phyloP scores from a whole-genome alignment of 2,113 vertebrate species.

The Carassius carassius region DNA sequence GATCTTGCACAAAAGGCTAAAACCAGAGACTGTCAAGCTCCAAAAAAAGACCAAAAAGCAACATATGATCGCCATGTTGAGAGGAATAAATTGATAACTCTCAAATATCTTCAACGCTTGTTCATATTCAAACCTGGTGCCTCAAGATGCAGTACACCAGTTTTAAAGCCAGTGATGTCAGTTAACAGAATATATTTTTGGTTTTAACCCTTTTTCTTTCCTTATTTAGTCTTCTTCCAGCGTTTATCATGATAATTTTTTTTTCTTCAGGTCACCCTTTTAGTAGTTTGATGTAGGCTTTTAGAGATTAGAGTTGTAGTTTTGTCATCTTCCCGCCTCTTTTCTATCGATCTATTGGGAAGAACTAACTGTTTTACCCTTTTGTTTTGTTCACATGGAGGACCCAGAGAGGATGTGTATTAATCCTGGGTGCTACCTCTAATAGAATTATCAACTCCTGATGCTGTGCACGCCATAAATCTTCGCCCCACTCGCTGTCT shows the following conservation, averaged over 20 bases:
- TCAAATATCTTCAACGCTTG: background rate
- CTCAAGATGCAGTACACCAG: background rate
- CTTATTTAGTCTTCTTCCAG: background rate
- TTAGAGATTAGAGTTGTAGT: slow-evolving; percentile 33
- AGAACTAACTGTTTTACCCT: slow-evolving; percentile 29
- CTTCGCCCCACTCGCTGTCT: slow-evolving; percentile 29
- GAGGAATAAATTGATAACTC: background rate
- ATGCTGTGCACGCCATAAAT: slow-evolving; percentile 40
- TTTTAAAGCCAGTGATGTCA: background rate
- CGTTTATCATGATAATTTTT: background rate
- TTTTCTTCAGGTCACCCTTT: background rate
- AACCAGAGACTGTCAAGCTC: background rate
- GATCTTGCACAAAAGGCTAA: background rate
- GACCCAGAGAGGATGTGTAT: slow-evolving; percentile 27
- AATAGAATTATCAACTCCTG: slow-evolving; percentile 49
- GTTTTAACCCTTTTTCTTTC: background rate
- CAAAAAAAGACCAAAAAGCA: background rate
- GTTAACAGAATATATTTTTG: background rate
- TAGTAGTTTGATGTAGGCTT: slow-evolving; percentile 19
- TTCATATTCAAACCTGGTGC: background rate
- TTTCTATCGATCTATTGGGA: slow-evolving; percentile 29
- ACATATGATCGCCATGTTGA: background rate
- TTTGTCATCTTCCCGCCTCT: slow-evolving; percentile 22
- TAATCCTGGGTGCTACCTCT: slow-evolving; percentile 42
- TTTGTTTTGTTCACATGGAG: background rate